Evolutionary conservation across 2,888 invertebrate genomes (phyloP), one percentile per base, ranked within the genome.

Genomic region (Zaprionus lineosus): DNA sequence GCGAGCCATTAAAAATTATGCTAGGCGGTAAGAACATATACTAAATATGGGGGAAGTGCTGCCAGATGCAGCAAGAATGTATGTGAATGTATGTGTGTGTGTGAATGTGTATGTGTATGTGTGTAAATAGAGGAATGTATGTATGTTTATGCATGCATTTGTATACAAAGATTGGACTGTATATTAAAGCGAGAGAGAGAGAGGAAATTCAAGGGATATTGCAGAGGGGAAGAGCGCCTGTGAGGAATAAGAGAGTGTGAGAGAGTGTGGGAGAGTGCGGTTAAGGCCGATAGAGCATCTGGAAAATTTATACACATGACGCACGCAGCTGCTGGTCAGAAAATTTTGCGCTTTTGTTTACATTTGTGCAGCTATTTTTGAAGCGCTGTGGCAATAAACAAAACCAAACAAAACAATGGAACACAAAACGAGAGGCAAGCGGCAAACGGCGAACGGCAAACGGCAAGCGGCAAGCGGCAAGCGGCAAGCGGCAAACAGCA

Each of bases 331-430:
- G 50, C 57, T 70, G 73, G 76, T 65, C 72, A 58, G 66, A 73
- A 53, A 56, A 56, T 65, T 71, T 61, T 60, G 76, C 75, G 76
- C 82, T 79, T 75, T 83, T 83, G 82, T 83, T 83, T 83, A 83
- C 82, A 84, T 83, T 83, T 67, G 71, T 71, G 73, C 65, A 71
- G 81, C 84, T 83, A 83, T 83, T 83, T 83, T 82, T 74, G 82
- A 84, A 84, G 75, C 70, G 55, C 53, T 62, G 63, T 41, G 51
- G 66, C 74, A 75, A 74, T 74, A 74, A 74, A 74, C 84, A 83
- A 81, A 81, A 63, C 70, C 78, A 81, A 81, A 61, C 71, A 77
- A 83, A 74, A 78, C 55, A 63, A 70, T 60, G 43, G 56, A 50
- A 44, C 21, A 40, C 47, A 29, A 39, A 18, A 1, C 9, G 12